Evolutionary conservation across 2,888 invertebrate genomes (phyloP).

Genomic region (Hipparchia sbordonii): DNA sequence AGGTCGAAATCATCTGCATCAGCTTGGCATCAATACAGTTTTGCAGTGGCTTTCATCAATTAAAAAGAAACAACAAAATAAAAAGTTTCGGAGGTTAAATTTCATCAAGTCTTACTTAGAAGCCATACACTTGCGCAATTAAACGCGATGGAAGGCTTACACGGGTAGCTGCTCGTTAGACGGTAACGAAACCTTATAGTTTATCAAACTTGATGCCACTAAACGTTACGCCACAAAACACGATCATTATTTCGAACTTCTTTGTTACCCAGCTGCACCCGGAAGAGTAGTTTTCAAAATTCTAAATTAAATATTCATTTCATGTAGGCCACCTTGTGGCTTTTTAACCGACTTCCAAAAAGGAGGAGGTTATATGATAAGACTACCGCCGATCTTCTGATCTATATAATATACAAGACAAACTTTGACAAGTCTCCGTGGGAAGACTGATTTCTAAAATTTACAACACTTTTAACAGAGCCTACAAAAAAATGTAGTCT

Average conservation of each 20-base stretch:
- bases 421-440: no score
- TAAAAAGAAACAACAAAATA: not conserved
- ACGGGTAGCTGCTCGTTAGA: not conserved
- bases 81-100: not conserved
- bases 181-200: conserved; percentile 10
- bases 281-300: no score
- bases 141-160: conserved; percentile 2
- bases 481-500: not conserved
- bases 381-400: no score
- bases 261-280: not conserved
- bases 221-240: not conserved
- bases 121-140: conserved; percentile 13
- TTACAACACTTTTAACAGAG: not conserved
- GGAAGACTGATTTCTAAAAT: no score
- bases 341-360: no score
- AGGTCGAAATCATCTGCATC: no score
- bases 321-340: no score
- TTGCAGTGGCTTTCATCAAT: not conserved
- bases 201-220: not conserved
- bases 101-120: not conserved
- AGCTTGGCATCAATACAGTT: no score
- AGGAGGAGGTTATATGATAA: no score
- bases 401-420: no score
- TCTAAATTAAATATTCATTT: no score
- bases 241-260: not conserved